Evolutionary conservation across 2,113 vertebrate genomes (phyloP), one percentile per base, ranked within the genome.

Genomic region (Dipodomys merriami): DNA sequence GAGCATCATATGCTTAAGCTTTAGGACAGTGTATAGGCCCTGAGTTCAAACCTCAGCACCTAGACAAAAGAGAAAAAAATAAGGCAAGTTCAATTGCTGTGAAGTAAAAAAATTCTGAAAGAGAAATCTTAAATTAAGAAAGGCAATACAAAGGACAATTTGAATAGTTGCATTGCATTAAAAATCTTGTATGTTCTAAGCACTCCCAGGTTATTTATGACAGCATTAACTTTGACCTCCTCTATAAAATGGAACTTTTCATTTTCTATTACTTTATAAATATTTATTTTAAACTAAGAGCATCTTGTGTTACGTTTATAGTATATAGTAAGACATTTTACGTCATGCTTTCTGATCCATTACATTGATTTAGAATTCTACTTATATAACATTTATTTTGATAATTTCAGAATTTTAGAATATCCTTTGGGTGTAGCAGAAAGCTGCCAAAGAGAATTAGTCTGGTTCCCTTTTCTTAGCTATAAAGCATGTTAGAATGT

Each of bases 81-180:
- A 53, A 81, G 10, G 25, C 68, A 85, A 74, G 10, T 69, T 83
- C 83, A 78, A 68, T 46, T 64, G 2, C 12, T 93, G 46, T 13
- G 4, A 25, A 77, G 23, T 57, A 49, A 77, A 88, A 76, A 16
- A 79, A 39, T 39, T 69, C n/a, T 79, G 20, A 16, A 88, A 91
- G 64, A 87, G 90, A 60, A 94, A 93, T 77, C 93, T 83, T 86
- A 91, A 88, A 79, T 81, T 89, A 23, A 76, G 86, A 95, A 86
- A 89, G 39, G 64, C 64, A 86, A 94, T n/a, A 19, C 69, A 33
- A 83, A 77, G 73, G 86, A 49, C 25, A 39, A 85, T 67, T 87
- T 64, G n/a, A 91, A 76, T 29, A 87, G 30, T 49, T 46, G 30
- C 72, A 71, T 81, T 85, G 2, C 0, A 82, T 79, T 79, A 91